Percentiles rank a stretch among this genome's conserved stretches.
Evolutionary conservation across 2,797 vertebrate genomes (phyloP).

Genomic region (Mastacembelus armatus): DNA sequence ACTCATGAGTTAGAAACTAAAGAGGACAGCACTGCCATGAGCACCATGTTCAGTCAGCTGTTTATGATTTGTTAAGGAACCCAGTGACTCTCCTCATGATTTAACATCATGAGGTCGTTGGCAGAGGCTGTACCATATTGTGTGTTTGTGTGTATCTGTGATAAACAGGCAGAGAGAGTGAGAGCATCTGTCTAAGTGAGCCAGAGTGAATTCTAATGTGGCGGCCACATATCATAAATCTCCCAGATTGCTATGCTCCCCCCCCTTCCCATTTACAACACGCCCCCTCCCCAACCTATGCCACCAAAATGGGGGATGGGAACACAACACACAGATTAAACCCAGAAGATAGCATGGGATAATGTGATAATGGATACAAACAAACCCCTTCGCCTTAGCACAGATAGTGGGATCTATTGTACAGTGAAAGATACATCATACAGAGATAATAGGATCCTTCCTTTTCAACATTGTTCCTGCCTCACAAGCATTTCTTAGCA

Average conservation of each 20-base stretch:
- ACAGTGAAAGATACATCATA: conserved; percentile 14
- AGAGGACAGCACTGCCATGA: conserved; percentile 28
- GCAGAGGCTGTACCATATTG: conserved; percentile 27
- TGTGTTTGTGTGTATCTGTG: conserved; percentile 53
- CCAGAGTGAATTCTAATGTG: conserved; percentile 70
- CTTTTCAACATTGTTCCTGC: conserved; percentile 37
- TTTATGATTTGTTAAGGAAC: conserved; percentile 66
- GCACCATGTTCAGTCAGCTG: conserved; percentile 55
- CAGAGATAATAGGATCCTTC: conserved; percentile 51
- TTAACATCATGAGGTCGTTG: conserved; percentile 48
- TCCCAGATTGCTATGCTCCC: conserved; percentile 51
- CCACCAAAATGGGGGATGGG: conserved; percentile 34
- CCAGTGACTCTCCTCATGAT: conserved; percentile 53
- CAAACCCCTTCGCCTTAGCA: conserved; percentile 26
- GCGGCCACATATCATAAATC: conserved; percentile 76
- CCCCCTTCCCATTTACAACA: conserved; percentile 11
- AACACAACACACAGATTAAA: conserved; percentile 45
- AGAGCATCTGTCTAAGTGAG: conserved; percentile 67
- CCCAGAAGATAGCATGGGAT: conserved; percentile 31
- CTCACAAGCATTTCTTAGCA: conserved; percentile 51
- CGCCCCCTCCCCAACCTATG: conserved; percentile 21
- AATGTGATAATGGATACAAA: conserved; percentile 62
- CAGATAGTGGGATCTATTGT: conserved; percentile 38
- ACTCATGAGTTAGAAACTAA: conserved; percentile 17
- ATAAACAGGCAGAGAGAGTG: conserved; percentile 60